These are phyloP conservation scores for Dimorphilus gyrociliatus DNA, from an alignment of 2,888 invertebrate species.

Conservation along the genomic window DNA sequence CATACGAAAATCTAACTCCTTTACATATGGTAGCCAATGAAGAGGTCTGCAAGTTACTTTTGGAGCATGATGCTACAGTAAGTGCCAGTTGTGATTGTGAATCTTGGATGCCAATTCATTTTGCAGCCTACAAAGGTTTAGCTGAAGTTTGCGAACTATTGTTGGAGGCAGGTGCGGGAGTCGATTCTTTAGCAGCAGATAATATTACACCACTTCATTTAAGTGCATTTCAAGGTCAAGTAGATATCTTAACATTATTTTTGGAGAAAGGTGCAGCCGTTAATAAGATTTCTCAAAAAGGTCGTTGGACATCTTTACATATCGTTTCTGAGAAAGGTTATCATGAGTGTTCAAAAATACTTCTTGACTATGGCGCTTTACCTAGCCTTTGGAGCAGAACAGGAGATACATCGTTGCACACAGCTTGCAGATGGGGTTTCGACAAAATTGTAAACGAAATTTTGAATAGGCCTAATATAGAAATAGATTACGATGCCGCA, in stretches of 20 bases:
- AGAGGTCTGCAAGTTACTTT: too few relatives aligned
- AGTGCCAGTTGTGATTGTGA: background rate
- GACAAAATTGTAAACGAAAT: constrained; percentile 23
- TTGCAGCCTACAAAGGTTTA: constrained; percentile 1
- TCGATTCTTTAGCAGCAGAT: constrained; percentile 4
- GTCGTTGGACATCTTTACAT: constrained; percentile 6
- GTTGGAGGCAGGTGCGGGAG: constrained; percentile 7
- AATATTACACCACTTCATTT: constrained; percentile 5
- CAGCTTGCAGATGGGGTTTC: constrained; percentile 26
- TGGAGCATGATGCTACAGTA: background rate
- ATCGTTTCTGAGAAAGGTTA: constrained; percentile 6
- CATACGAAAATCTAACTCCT: too few relatives aligned
- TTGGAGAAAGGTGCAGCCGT: constrained; percentile 3
- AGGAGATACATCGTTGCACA: constrained; percentile 23
- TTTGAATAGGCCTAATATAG: constrained; percentile 5
- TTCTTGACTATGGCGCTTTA: constrained; percentile 6
- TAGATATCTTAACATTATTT: constrained; percentile 7
- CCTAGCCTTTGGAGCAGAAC: constrained; percentile 1
- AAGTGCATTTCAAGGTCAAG: constrained; percentile 5
- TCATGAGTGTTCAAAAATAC: background rate
- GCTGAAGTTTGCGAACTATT: constrained; percentile 6
- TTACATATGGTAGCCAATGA: too few relatives aligned
- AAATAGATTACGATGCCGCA: constrained; percentile 2
- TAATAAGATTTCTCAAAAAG: constrained; percentile 3
- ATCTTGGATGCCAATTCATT: background rate